Percentiles rank a stretch among this genome's conserved stretches.
These are phyloP conservation scores for Drosophila azteca DNA, from an alignment of 1,140 invertebrate species.

Conservation along the genomic window DNA sequence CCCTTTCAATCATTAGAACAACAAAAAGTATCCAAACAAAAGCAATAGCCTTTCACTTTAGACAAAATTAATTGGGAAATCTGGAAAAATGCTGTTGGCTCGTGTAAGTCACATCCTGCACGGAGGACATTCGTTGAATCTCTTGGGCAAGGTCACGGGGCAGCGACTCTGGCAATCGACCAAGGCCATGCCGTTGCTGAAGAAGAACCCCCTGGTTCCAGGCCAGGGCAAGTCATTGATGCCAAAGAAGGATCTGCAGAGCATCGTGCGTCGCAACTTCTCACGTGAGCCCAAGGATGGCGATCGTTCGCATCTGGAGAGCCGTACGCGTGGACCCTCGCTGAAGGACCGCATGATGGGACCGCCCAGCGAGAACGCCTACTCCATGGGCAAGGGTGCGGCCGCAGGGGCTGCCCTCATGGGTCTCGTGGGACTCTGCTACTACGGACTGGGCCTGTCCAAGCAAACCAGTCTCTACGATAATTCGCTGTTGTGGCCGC, in stretches of 20 bases:
- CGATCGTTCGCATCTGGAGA: constrained; percentile 44
- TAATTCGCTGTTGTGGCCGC: constrained; percentile 94
- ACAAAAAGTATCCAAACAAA: background rate
- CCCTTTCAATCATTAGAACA: background rate
- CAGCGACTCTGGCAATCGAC: constrained; percentile 42
- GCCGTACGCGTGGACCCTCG: constrained; percentile 42
- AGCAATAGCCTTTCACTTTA: too few relatives aligned
- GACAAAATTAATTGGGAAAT: too few relatives aligned
- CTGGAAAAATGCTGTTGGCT: constrained; percentile 53
- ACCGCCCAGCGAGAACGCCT: constrained; percentile 86
- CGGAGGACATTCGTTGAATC: constrained; percentile 27
- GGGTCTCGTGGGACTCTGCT: constrained; percentile 96
- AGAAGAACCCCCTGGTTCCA: background rate
- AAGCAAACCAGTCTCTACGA: constrained; percentile 92
- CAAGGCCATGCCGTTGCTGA: constrained; percentile 2
- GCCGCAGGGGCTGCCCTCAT: constrained; percentile 94
- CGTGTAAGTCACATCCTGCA: constrained; percentile 40
- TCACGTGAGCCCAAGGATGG: constrained; percentile 43
- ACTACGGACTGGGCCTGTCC: constrained; percentile 95
- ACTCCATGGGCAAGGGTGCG: constrained; percentile 92
- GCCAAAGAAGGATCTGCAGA: constrained; percentile 11
- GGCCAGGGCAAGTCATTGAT: constrained; percentile 8
- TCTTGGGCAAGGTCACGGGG: constrained; percentile 18
- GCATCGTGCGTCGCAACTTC: constrained; percentile 37
- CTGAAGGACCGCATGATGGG: constrained; percentile 78